Conservation (phyloP, 2,888 invertebrate species). For the Tiphia femorata region DNA sequence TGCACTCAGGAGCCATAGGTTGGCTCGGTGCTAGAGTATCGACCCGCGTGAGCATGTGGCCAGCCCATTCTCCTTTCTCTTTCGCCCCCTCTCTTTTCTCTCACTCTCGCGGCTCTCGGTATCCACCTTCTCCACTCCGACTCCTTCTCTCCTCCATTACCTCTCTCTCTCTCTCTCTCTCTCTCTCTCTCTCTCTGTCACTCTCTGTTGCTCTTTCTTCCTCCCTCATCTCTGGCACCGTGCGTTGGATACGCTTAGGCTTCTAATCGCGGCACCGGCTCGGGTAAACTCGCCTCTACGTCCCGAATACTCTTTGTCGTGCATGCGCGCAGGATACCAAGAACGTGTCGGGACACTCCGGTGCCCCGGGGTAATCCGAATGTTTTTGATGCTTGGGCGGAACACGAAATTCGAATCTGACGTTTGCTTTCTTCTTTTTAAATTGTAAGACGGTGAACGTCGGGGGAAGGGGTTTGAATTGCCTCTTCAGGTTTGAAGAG, state of each 20-base stretch:
- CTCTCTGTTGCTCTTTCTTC: conserved; percentile 1
- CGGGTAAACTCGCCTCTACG: conserved; percentile 25
- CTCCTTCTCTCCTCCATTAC: conserved; percentile 21
- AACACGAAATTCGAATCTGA: too few species aligned
- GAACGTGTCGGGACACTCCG: conserved; percentile 5
- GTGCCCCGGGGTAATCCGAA: too few species aligned
- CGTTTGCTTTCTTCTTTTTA: too few species aligned
- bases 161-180: conserved; percentile 12
- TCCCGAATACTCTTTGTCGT: conserved; percentile 19
- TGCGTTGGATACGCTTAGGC: conserved; percentile 11
- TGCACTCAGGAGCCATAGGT: conserved; percentile 46
- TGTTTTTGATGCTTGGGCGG: too few species aligned
- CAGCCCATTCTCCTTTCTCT: conserved; percentile 39
- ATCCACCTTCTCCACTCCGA: conserved; percentile 3
- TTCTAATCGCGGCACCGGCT: conserved; percentile 29
- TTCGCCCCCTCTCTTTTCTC: conserved; percentile 17
- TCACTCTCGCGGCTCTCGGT: conserved; percentile 17
- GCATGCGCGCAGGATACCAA: conserved; percentile 43
- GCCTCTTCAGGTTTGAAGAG: too few species aligned
- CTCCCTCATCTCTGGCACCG: neutral
- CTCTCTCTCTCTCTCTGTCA: conserved; percentile 9
- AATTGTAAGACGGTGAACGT: too few species aligned
- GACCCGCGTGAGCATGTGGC: conserved; percentile 50
- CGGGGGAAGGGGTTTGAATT: too few species aligned
- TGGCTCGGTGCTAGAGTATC: conserved; percentile 58